phyloP scores from a whole-genome alignment of 2,797 vertebrate genomes.

The Ibycter americanus region DNA sequence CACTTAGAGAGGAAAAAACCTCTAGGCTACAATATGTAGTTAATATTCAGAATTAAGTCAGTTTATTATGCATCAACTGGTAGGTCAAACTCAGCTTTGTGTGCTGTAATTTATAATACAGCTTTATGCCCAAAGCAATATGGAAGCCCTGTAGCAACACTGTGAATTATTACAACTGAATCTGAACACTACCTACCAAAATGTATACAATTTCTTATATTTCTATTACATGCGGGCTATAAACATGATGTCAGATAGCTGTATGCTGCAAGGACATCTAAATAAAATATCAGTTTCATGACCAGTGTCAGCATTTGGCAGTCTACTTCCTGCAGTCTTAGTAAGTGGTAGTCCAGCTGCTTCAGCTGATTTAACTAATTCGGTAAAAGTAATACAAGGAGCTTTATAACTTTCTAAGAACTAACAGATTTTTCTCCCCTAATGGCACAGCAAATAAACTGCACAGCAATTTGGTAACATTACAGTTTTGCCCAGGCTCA shows the following conservation, averaged over 20 bases:
- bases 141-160: slow-evolving; percentile 74
- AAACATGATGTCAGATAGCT: slow-evolving; percentile 64
- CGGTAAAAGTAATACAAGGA: not conserved
- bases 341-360: not conserved
- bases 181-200: slow-evolving; percentile 68
- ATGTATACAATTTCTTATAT: slow-evolving; percentile 16
- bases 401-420: not conserved
- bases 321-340: not conserved
- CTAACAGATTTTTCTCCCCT: not conserved
- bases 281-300: slow-evolving; percentile 73
- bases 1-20: slow-evolving; percentile 82
- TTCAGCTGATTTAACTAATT: slow-evolving; percentile 4
- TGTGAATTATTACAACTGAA: slow-evolving; percentile 75
- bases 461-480: not conserved
- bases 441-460: not conserved
- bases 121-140: slow-evolving; percentile 90
- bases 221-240: slow-evolving; percentile 43
- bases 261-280: slow-evolving; percentile 66
- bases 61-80: slow-evolving; percentile 93
- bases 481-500: not conserved
- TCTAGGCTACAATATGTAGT: slow-evolving; percentile 88
- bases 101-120: slow-evolving; percentile 93
- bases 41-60: slow-evolving; percentile 92
- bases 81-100: slow-evolving; percentile 96
- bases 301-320: slow-evolving; percentile 64